Conservation (phyloP, 1,140 invertebrate genomes). For the Hormaphis cornu region DNA sequence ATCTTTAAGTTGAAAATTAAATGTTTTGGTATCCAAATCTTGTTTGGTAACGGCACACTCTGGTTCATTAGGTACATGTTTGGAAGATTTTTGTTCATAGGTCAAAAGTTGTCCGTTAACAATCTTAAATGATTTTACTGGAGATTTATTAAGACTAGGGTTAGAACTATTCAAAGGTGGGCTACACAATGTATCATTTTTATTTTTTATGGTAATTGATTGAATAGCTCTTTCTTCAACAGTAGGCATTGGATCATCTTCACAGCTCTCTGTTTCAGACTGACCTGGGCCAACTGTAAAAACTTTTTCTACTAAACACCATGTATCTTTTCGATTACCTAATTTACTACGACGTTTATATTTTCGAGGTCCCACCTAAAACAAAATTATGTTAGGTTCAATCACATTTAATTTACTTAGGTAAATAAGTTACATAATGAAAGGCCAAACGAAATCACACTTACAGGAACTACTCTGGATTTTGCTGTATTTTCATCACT, state of each 20-base stretch:
- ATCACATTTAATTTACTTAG: neutral
- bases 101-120: slow-evolving; percentile 43
- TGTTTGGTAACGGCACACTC: slow-evolving; percentile 44
- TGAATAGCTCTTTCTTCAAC: slow-evolving; percentile 45
- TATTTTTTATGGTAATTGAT: neutral
- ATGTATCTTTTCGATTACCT: slow-evolving; percentile 49
- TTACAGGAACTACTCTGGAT: slow-evolving; percentile 48
- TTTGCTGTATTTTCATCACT: slow-evolving; percentile 72
- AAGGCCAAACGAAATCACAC: too few species aligned
- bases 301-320: slow-evolving; percentile 41
- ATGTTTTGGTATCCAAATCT: slow-evolving; percentile 49
- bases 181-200: neutral
- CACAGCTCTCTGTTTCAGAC: slow-evolving; percentile 43
- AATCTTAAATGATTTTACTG: slow-evolving; percentile 43
- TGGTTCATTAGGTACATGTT: slow-evolving; percentile 34
- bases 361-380: slow-evolving; percentile 58
- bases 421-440: too few species aligned
- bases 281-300: slow-evolving; percentile 41
- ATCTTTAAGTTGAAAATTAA: slow-evolving; percentile 43
- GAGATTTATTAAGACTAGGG: slow-evolving; percentile 35
- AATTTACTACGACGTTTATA: slow-evolving; percentile 67
- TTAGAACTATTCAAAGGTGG: neutral
- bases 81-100: slow-evolving; percentile 40
- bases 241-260: slow-evolving; percentile 39
- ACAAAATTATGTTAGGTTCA: slow-evolving; percentile 38